Evolutionary conservation across 1,140 invertebrate genomes (phyloP).

Genomic region (Cotesia chilonis): DNA sequence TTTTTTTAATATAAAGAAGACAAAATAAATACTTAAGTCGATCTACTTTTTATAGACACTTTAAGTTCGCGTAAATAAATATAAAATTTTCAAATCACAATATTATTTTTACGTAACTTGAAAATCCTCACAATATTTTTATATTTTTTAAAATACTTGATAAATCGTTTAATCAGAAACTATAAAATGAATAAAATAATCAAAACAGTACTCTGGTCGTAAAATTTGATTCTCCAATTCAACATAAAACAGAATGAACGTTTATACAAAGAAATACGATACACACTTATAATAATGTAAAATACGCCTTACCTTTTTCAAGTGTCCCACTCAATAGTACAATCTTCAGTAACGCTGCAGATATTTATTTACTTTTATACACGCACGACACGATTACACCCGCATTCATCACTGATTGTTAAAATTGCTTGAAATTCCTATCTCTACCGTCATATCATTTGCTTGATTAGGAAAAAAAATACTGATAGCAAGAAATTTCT

Average conservation of each 20-base stretch:
- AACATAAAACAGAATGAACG: background rate
- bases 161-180: too few species aligned
- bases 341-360: background rate
- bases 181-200: too few species aligned
- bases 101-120: too few species aligned
- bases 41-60: too few species aligned
- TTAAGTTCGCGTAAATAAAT: too few species aligned
- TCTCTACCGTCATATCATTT: slow-evolving; percentile 1
- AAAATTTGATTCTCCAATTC: too few species aligned
- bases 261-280: background rate
- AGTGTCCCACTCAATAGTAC: slow-evolving; percentile 24
- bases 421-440: background rate
- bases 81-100: too few species aligned
- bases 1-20: too few species aligned
- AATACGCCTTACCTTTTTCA: slow-evolving; percentile 27
- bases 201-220: too few species aligned
- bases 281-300: background rate
- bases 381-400: slow-evolving; percentile 28
- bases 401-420: slow-evolving; percentile 2
- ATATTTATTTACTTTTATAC: slow-evolving; percentile 35
- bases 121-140: too few species aligned
- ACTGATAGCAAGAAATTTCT: background rate
- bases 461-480: slow-evolving; percentile 3
- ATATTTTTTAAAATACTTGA: too few species aligned
- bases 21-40: too few species aligned